Evolutionary conservation across 2,888 invertebrate species (phyloP), one percentile per base, ranked within the genome.

Genomic region (Shargacucullia verbasci): DNA sequence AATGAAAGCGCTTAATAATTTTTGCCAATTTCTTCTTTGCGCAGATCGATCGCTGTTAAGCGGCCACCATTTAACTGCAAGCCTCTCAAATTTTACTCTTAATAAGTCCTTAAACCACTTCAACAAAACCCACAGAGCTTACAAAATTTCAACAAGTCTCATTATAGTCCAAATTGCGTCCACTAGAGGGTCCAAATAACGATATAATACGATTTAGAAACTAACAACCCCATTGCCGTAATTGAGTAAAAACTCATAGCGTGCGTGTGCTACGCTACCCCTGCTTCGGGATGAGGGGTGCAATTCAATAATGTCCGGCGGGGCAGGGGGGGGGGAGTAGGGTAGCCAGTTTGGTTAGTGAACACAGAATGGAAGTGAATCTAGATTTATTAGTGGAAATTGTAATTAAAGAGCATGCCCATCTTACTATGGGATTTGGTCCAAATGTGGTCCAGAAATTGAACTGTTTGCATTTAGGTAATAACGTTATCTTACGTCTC

Each of bases 161-260:
- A 75, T 73, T 72, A 63, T 64, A 20, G 59, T 41, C 57, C 53
- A 50, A 60, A 71, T 59, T 59, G 59, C 57, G 61, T 12, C 57
- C 59, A 58, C 61, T 53, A n/a, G 37, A 11, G 45, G 37, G 41
- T 41, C 48, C 10, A 59, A 58, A 64, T 67, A 64, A 67, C 65
- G 71, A 59, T 47, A 59, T 73, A 75, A 73, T 62, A 34, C 48
- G 35, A 62, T 76, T 76, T 65, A 49, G 44, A 62, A 29, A 65
- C 73, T 72, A 76, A 75, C 73, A 56, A 56, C 65, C 68, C 59
- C 65, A 70, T 61, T 46, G 49, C 15, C 43, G 56, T 74, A 74
- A 74, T 74, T 73, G 76, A 76, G 66, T 76, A 76, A 73, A 76
- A 76, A 76, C 66, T 70, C 67, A 53, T 33, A 27, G 38, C 37